A percentile compares a stretch with the other conserved stretches of the same genome.
Evolutionary conservation across 1,140 invertebrate species (phyloP).

Genomic region (Sitophilus oryzae): DNA sequence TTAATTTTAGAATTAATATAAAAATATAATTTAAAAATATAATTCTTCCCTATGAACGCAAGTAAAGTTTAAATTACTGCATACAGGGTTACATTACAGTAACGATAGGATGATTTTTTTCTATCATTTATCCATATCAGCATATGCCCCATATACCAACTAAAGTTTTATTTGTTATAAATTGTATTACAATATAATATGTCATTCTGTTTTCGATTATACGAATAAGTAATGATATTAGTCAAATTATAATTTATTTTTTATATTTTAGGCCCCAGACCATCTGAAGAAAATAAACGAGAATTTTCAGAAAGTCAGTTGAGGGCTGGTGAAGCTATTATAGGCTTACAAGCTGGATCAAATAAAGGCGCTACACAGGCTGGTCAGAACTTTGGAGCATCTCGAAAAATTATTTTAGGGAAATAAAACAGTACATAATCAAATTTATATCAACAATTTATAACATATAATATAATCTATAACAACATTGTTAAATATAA

Average conservation of each 20-base stretch:
- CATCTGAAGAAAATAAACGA: slow-evolving; percentile 78
- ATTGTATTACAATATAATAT: too few relatives aligned
- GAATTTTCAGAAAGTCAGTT: slow-evolving; percentile 87
- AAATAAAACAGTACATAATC: slow-evolving; percentile 50
- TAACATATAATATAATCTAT: background rate
- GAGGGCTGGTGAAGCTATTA: slow-evolving; percentile 74
- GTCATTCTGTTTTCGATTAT: background rate
- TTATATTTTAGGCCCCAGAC: slow-evolving; percentile 60
- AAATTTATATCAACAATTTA: background rate
- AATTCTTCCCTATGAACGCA: too few relatives aligned
- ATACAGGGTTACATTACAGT: too few relatives aligned
- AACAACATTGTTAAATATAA: too few relatives aligned
- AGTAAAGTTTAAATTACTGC: too few relatives aligned
- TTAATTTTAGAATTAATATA: too few relatives aligned
- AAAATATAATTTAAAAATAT: too few relatives aligned
- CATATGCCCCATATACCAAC: too few relatives aligned
- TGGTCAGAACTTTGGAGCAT: slow-evolving; percentile 86
- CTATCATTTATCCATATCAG: too few relatives aligned
- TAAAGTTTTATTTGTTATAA: too few relatives aligned
- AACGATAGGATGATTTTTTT: too few relatives aligned
- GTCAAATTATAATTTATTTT: slow-evolving; percentile 1
- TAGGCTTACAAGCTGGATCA: slow-evolving; percentile 86
- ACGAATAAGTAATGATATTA: background rate
- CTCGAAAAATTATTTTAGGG: slow-evolving; percentile 74
- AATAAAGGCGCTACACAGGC: slow-evolving; percentile 86